These are phyloP conservation scores for Furnarius figulus DNA, from an alignment of 2,113 vertebrate genomes.

Conservation along the genomic window DNA sequence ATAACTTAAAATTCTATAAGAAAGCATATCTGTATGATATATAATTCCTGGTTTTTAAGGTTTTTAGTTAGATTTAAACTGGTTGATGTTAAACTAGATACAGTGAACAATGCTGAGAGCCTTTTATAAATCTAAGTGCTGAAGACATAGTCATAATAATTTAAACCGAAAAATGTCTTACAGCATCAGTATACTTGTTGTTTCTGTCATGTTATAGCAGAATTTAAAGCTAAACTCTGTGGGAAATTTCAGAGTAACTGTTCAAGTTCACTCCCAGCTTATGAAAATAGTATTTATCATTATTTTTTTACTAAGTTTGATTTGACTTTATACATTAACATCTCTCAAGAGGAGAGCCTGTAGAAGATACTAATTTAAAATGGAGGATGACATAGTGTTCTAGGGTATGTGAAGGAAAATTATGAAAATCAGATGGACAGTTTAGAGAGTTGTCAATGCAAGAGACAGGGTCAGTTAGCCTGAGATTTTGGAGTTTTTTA, in stretches of 20 bases:
- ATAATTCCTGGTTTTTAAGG: neutral
- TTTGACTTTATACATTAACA: neutral
- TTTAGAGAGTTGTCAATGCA: neutral
- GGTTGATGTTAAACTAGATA: neutral
- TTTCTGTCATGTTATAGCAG: neutral
- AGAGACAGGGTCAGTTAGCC: neutral
- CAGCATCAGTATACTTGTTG: neutral
- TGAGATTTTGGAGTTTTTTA: neutral
- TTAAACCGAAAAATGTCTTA: conserved; percentile 55
- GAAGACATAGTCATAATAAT: neutral
- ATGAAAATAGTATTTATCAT: neutral
- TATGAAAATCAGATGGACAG: neutral
- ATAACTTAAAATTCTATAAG: neutral
- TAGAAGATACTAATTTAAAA: neutral
- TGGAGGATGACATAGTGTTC: neutral
- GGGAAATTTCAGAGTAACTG: neutral
- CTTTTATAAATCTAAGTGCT: conserved; percentile 10
- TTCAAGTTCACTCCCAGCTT: neutral
- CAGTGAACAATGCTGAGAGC: neutral
- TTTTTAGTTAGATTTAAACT: conserved; percentile 25
- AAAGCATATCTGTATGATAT: conserved; percentile 28
- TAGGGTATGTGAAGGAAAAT: neutral
- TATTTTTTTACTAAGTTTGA: neutral
- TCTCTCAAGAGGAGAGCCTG: neutral
- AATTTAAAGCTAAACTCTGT: neutral